Conservation (phyloP, 2,888 invertebrate species). For the Linnaemya vulpina region DNA sequence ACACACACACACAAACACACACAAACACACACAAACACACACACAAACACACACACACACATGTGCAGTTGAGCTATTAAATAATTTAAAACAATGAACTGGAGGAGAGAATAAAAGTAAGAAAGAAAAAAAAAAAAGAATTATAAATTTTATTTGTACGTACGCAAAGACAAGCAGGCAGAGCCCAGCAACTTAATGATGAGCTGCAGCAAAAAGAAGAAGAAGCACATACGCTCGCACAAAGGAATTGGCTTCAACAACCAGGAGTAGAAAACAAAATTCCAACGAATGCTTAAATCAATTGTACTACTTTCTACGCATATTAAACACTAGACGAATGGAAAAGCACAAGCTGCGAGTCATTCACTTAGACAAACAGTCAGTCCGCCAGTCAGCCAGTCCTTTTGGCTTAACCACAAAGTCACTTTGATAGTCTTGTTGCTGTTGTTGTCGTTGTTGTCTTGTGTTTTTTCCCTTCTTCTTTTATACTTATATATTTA, state of each 20-base stretch:
- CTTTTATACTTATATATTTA: no score
- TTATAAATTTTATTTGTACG: slow-evolving; percentile 1
- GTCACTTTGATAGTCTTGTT: slow-evolving; percentile 3
- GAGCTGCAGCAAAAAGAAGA: neutral
- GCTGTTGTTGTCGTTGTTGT: neutral
- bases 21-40: neutral
- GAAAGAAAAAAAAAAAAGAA: no score
- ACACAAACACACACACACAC: no score
- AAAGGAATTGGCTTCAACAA: slow-evolving; percentile 7
- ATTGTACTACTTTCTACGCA: slow-evolving; percentile 39
- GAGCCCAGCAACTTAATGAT: slow-evolving; percentile 6
- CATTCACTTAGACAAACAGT: no score
- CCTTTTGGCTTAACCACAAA: slow-evolving; percentile 3
- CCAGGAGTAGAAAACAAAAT: slow-evolving; percentile 13
- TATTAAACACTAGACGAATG: slow-evolving; percentile 26
- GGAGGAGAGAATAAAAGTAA: slow-evolving; percentile 17
- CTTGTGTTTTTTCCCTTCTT: no score
- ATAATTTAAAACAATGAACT: slow-evolving; percentile 10
- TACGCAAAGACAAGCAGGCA: neutral
- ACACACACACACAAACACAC: neutral
- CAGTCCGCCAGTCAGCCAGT: neutral
- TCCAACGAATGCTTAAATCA: slow-evolving; percentile 47
- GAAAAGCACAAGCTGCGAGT: neutral
- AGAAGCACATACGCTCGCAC: neutral
- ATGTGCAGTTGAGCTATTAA: neutral